phyloP scores from a whole-genome alignment of 2,797 vertebrate species.

The Myripristis jacobus region DNA sequence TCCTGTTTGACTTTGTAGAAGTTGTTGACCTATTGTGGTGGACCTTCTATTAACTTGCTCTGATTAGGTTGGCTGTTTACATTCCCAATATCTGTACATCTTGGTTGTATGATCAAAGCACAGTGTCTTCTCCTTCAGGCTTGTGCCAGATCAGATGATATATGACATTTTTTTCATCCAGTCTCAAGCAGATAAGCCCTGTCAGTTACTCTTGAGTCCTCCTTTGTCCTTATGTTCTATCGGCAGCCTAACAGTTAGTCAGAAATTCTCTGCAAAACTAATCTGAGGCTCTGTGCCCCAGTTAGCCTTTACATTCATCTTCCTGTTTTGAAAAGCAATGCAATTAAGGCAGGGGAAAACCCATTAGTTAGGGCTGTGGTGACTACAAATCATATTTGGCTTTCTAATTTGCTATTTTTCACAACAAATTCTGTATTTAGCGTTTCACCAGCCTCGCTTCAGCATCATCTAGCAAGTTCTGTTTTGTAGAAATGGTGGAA shows the following conservation, averaged over 20 bases:
- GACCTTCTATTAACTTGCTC: neutral
- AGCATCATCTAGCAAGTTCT: conserved; percentile 24
- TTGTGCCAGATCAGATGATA: conserved; percentile 27
- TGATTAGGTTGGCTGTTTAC: conserved; percentile 1
- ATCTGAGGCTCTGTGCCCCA: conserved; percentile 18
- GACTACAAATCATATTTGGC: conserved; percentile 63
- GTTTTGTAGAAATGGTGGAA: conserved; percentile 25
- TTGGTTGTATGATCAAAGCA: conserved; percentile 25
- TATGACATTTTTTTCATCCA: conserved; percentile 32
- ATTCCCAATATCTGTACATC: too few species aligned
- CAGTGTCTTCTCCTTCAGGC: conserved; percentile 13
- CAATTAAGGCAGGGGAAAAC: conserved; percentile 63
- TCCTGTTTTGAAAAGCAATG: conserved; percentile 55
- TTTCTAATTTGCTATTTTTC: conserved; percentile 63
- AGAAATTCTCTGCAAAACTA: conserved; percentile 41
- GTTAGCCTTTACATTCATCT: conserved; percentile 49
- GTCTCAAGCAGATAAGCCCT: conserved; percentile 25
- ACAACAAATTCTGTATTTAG: conserved; percentile 50
- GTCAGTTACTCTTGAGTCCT: conserved; percentile 20
- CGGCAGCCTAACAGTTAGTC: conserved; percentile 44
- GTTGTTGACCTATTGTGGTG: neutral
- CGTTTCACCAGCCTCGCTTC: conserved; percentile 25
- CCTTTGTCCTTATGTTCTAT: conserved; percentile 42
- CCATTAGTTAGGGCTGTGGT: conserved; percentile 60
- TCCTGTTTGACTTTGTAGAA: neutral